phyloP scores from a whole-genome alignment of 2,888 invertebrate genomes.

The Chymomyza amoena region DNA sequence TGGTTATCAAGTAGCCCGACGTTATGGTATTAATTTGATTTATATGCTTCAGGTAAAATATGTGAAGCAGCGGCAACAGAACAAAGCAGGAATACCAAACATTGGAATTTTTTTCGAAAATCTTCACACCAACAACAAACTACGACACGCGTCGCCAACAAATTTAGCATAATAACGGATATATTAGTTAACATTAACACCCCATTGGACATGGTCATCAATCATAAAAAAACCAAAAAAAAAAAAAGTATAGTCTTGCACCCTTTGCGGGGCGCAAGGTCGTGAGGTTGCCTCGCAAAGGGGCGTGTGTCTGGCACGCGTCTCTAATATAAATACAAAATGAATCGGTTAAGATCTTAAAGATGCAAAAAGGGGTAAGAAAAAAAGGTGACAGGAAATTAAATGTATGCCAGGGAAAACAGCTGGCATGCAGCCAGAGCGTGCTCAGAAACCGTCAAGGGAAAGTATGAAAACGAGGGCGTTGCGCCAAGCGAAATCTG shows the following conservation, averaged over 20 bases:
- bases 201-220: constrained; percentile 20
- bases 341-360: constrained; percentile 46
- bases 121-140: constrained; percentile 15
- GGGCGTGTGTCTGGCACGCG: constrained; percentile 71
- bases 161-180: constrained; percentile 51
- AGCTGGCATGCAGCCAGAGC: constrained; percentile 37
- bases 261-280: constrained; percentile 6
- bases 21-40: constrained; percentile 49
- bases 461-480: constrained; percentile 37
- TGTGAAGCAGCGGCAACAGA: constrained; percentile 13
- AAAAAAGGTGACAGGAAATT: constrained; percentile 32
- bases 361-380: constrained; percentile 50
- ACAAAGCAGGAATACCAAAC: constrained; percentile 23
- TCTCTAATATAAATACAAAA: constrained; percentile 38
- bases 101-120: neutral
- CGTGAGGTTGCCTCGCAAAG: constrained; percentile 18
- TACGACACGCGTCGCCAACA: constrained; percentile 43
- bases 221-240: neutral
- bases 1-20: constrained; percentile 27
- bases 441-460: constrained; percentile 49
- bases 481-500: constrained; percentile 45
- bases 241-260: neutral
- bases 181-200: constrained; percentile 71
- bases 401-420: constrained; percentile 18
- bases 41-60: constrained; percentile 31